Percentiles rank a stretch among this genome's conserved stretches.
Evolutionary conservation across 2,797 vertebrate species (phyloP).

Genomic region (Schizothorax lantsangensis): DNA sequence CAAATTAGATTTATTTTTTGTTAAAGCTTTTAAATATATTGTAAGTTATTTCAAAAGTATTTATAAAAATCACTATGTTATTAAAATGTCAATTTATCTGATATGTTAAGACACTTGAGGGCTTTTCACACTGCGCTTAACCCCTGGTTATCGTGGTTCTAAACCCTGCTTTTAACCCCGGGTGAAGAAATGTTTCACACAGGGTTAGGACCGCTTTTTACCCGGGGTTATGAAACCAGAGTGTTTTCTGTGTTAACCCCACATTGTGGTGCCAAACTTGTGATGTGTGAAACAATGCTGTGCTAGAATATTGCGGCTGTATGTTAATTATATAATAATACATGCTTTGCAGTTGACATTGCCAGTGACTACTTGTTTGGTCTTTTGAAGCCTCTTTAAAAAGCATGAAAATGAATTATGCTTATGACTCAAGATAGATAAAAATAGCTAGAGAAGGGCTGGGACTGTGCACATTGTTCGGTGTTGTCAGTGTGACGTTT

Average conservation of each 20-base stretch:
- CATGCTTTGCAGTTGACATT: background rate
- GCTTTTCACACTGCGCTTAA: too few relatives aligned
- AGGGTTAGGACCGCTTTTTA: background rate
- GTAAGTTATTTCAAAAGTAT: too few relatives aligned
- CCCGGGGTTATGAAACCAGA: background rate
- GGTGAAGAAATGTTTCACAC: background rate
- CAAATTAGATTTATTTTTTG: too few relatives aligned
- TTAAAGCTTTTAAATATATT: too few relatives aligned
- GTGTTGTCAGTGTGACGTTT: background rate
- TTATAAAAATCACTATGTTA: too few relatives aligned
- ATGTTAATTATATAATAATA: background rate
- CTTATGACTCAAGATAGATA: background rate
- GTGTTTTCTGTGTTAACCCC: background rate
- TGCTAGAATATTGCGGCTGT: background rate
- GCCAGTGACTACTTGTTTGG: background rate
- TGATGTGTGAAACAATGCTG: too few relatives aligned
- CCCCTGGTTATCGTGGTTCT: background rate
- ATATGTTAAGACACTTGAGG: too few relatives aligned
- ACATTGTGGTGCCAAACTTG: background rate
- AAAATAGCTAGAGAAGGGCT: background rate
- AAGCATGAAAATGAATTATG: background rate
- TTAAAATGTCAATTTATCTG: too few relatives aligned
- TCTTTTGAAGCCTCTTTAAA: background rate
- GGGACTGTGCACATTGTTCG: background rate
- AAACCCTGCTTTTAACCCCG: background rate